These are phyloP conservation scores for Psilanteris sp. DNA, from an alignment of 1,140 invertebrate species.

Conservation along the genomic window DNA sequence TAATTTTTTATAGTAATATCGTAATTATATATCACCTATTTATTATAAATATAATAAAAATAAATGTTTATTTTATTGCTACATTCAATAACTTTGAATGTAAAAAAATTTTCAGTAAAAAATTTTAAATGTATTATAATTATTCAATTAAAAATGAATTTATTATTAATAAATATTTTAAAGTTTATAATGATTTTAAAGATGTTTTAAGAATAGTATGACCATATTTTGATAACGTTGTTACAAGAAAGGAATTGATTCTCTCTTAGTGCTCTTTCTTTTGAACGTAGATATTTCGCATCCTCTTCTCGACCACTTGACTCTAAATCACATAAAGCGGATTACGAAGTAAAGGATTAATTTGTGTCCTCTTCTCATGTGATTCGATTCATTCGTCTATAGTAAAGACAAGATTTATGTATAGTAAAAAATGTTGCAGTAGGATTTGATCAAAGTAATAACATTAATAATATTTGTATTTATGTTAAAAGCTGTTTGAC, in stretches of 20 bases:
- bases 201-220: conserved; percentile 66
- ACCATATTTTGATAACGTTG: conserved; percentile 65
- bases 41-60: too few species aligned
- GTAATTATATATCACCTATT: too few species aligned
- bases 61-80: too few species aligned
- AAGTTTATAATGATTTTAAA: conserved; percentile 47
- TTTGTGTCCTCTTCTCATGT: conserved; percentile 69
- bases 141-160: too few species aligned
- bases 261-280: conserved; percentile 60
- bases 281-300: conserved; percentile 60
- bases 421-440: conserved; percentile 39
- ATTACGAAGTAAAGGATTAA: conserved; percentile 77
- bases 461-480: too few species aligned
- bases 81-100: too few species aligned
- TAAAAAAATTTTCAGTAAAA: too few species aligned
- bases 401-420: conserved; percentile 62
- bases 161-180: too few species aligned
- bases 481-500: conserved; percentile 19
- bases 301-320: conserved; percentile 63
- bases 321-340: conserved; percentile 75
- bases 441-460: conserved; percentile 34
- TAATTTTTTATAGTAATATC: too few species aligned
- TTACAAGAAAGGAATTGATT: conserved; percentile 66
- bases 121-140: too few species aligned
- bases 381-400: conserved; percentile 49